Conservation (phyloP, 2,797 vertebrate genomes). For the Smutsia temminckii region DNA sequence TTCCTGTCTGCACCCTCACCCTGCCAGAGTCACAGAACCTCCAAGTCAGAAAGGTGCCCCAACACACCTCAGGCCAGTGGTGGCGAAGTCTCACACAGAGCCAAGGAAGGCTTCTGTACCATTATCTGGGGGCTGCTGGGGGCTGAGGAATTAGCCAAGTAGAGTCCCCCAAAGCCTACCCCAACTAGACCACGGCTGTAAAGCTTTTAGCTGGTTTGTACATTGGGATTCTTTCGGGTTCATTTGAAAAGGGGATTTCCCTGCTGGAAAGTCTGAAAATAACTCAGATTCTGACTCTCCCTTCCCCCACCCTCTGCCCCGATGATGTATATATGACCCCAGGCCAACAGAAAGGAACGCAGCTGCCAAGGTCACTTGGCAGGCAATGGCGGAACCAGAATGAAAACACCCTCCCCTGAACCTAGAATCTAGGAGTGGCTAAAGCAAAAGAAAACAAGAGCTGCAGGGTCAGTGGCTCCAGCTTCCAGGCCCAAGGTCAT, state of each 20-base stretch:
- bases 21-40: not conserved
- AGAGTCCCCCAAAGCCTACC: not conserved
- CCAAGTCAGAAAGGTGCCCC: not conserved
- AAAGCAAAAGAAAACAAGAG: constrained; percentile 34
- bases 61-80: not conserved
- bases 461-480: not conserved
- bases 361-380: not conserved
- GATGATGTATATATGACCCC: not conserved
- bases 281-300: not conserved
- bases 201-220: not conserved
- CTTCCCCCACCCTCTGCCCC: not conserved
- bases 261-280: not conserved
- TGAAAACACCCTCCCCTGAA: not conserved
- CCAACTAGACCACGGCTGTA: not conserved
- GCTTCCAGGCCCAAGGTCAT: not conserved
- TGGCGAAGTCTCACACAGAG: not conserved
- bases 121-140: not conserved
- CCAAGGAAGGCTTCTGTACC: not conserved
- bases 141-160: not conserved
- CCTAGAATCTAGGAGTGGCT: not conserved
- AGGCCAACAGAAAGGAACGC: not conserved
- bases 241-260: constrained; percentile 29
- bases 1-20: not conserved
- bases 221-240: not conserved
- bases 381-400: not conserved